These are phyloP conservation scores for Molanna angustata DNA, from an alignment of 2,888 invertebrate genomes.

Conservation along the genomic window DNA sequence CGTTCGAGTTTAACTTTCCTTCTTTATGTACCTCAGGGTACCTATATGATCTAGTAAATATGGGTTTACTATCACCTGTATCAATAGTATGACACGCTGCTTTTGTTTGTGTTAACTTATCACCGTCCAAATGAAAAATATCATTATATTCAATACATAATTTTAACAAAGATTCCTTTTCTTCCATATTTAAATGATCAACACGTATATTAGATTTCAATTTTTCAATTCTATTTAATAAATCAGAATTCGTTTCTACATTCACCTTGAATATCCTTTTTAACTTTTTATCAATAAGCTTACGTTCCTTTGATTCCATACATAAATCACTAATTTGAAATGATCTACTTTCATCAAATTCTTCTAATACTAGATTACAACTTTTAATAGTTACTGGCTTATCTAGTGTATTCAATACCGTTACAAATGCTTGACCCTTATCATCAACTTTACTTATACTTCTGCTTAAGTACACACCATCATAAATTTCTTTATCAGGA, in stretches of 20 bases:
- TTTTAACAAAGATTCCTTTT: background rate
- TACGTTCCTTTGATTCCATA: background rate
- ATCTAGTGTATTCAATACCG: slow-evolving; percentile 4
- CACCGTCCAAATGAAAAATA: slow-evolving; percentile 8
- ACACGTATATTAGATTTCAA: background rate
- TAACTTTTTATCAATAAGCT: background rate
- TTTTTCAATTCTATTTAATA: background rate
- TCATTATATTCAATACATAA: slow-evolving; percentile 4
- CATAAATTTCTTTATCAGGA: slow-evolving; percentile 7
- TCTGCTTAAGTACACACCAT: slow-evolving; percentile 8
- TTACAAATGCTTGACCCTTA: background rate
- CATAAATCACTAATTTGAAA: background rate
- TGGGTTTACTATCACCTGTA: slow-evolving; percentile 35
- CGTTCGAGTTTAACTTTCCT: slow-evolving; percentile 37
- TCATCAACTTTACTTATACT: slow-evolving; percentile 1
- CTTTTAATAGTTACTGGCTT: background rate
- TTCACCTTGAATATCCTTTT: background rate
- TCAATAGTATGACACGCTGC: slow-evolving; percentile 37
- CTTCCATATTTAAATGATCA: slow-evolving; percentile 3
- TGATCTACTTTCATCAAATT: background rate
- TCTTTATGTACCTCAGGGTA: slow-evolving; percentile 38
- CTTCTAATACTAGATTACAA: background rate
- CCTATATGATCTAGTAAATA: slow-evolving; percentile 38
- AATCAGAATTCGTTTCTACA: background rate
- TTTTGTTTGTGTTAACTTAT: slow-evolving; percentile 4